These are phyloP conservation scores for Tichodroma muraria DNA, from an alignment of 2,113 vertebrate species.

Conservation along the genomic window DNA sequence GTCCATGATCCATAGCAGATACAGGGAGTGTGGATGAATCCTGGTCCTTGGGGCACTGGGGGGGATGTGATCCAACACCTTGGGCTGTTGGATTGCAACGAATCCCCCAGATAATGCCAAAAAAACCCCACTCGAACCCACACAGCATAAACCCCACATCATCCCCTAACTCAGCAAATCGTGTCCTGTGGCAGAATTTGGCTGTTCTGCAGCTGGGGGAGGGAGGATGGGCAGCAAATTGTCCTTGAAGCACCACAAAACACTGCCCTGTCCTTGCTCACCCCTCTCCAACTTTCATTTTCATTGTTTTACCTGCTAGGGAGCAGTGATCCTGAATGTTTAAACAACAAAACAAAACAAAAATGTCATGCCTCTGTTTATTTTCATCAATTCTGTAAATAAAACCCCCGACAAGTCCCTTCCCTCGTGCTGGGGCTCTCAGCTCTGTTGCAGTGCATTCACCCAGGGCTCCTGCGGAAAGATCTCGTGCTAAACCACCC, in stretches of 20 bases:
- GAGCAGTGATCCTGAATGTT: neutral
- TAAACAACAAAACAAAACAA: neutral
- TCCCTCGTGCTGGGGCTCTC: neutral
- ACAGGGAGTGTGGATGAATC: neutral
- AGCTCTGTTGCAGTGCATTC: neutral
- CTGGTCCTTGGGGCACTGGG: neutral
- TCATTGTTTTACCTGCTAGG: neutral
- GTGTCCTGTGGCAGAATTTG: neutral
- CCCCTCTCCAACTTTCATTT: neutral
- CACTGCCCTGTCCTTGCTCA: neutral
- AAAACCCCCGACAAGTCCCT: neutral
- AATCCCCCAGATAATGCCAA: too few species aligned
- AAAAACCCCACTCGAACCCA: neutral
- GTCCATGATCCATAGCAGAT: rapidly evolving
- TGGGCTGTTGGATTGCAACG: rapidly evolving
- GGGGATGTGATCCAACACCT: neutral
- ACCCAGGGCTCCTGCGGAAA: neutral
- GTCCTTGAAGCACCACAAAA: neutral
- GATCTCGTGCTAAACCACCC: neutral
- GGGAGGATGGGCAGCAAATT: neutral
- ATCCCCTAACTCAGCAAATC: rapidly evolving
- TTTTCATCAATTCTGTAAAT: neutral
- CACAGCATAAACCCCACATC: rapidly evolving
- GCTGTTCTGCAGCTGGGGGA: neutral
- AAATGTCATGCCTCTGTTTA: neutral